These are phyloP conservation scores for Bos indicus DNA, from an alignment of 2,113 vertebrate genomes.

Conservation along the genomic window DNA sequence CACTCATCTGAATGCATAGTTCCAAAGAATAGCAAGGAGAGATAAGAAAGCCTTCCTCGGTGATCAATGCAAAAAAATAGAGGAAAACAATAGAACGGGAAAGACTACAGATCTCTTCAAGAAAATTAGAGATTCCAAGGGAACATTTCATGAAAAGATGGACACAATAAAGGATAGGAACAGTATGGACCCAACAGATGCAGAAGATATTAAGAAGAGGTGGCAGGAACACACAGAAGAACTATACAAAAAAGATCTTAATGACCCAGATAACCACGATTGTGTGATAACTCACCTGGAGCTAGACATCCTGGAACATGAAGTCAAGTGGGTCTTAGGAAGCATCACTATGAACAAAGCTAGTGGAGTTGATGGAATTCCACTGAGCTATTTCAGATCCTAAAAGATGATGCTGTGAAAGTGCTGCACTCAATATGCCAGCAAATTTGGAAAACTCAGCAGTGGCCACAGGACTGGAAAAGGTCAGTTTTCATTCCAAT, in stretches of 20 bases:
- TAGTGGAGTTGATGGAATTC: background rate
- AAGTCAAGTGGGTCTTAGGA: background rate
- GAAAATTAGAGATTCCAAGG: background rate
- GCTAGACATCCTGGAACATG: background rate
- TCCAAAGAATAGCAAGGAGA: background rate
- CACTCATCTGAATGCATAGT: background rate
- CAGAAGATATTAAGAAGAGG: background rate
- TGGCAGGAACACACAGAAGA: background rate
- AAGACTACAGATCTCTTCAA: background rate
- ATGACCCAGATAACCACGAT: background rate
- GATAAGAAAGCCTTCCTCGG: background rate
- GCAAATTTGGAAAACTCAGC: background rate
- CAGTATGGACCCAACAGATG: background rate
- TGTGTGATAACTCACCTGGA: background rate
- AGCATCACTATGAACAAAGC: background rate
- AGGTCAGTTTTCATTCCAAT: background rate
- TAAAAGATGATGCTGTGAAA: background rate
- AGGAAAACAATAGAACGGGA: background rate
- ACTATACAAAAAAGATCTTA: background rate
- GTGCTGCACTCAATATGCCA: background rate
- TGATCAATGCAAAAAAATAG: background rate
- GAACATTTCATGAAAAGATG: background rate
- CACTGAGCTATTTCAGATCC: background rate
- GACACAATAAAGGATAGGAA: background rate
- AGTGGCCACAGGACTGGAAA: background rate